Evolutionary conservation across 2,113 vertebrate genomes (phyloP).

Genomic region (Sphyrna mokarran): DNA sequence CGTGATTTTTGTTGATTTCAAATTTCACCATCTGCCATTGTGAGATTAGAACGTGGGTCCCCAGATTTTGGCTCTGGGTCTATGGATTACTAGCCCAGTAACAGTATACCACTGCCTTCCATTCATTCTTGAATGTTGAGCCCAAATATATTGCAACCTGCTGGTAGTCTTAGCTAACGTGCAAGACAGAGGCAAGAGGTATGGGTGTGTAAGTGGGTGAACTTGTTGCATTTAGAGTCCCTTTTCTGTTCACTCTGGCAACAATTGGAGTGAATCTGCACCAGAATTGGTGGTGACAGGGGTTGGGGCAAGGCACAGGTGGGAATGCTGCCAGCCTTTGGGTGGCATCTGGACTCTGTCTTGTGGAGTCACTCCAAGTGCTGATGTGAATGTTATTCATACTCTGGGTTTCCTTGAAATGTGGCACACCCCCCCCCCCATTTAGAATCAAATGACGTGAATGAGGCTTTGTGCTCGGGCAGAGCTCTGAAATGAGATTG

Average conservation of each 20-base stretch:
- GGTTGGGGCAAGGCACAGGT: neutral
- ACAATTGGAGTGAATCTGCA: neutral
- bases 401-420: neutral
- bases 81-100: too few relatives aligned
- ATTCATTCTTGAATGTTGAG: neutral
- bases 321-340: neutral
- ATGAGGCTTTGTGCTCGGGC: neutral
- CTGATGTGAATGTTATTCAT: neutral
- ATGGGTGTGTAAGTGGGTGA: neutral
- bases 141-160: neutral
- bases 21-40: too few relatives aligned
- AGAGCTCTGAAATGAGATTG: neutral
- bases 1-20: too few relatives aligned
- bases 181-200: neutral
- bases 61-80: too few relatives aligned
- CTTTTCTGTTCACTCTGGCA: neutral
- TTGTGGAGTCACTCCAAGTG: neutral
- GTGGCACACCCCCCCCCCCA: neutral
- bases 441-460: neutral
- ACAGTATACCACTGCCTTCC: neutral
- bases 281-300: neutral
- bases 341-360: too few relatives aligned
- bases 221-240: neutral
- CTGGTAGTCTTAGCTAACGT: neutral
- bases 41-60: too few relatives aligned